Base-by-base conservation (phyloP, 2,113 vertebrate species). In the Paradoxurus hermaphroditus region DNA sequence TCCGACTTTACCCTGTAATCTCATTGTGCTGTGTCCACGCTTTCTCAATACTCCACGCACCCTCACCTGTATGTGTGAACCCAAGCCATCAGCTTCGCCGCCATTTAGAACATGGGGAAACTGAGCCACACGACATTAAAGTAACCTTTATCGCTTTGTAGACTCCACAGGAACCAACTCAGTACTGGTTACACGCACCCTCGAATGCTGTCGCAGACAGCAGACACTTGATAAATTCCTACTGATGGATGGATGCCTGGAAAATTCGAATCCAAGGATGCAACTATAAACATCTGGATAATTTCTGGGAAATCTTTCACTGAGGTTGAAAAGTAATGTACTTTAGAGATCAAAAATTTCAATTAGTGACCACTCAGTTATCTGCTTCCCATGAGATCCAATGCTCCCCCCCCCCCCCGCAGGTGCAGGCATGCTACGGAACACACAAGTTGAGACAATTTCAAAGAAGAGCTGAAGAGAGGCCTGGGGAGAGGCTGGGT, bases 181-280 rank as follows among this genome's bases (percentile, higher is more conserved):
- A 44, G 73, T 1, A 36, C 31, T 16, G 8, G 27, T 4, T 5
- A 36, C 9, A 1, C 0, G 18, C 31, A 36, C 0, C 25, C 25
- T n/a, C 16, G 36, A 68, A 29, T 5, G 11, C 13, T 21, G 29
- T 4, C 21, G 51, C 0, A 67, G 13, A 23, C 8, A n/a, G 27
- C 36, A 75, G 29, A 18, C 13, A 3, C 16, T 53, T 27, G 18
- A 23, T 31, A 11, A 25, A 44, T 15, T 15, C 14, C 34, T 23
- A 25, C 51, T 21, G 36, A 72, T 44, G 29, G n/a, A 27, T 31
- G n/a, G 70, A 34, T 0, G 36, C 31, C 18, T 46, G 6, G 53
- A 36, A 39, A 88, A 75, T 51, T 68, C 67, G 23, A 82, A 41
- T 11, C 6, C 9, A 41, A 41, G n/a, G 25, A 34, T 18, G 68